phyloP scores from a whole-genome alignment of 2,113 vertebrate genomes.

The Candoia aspera region DNA sequence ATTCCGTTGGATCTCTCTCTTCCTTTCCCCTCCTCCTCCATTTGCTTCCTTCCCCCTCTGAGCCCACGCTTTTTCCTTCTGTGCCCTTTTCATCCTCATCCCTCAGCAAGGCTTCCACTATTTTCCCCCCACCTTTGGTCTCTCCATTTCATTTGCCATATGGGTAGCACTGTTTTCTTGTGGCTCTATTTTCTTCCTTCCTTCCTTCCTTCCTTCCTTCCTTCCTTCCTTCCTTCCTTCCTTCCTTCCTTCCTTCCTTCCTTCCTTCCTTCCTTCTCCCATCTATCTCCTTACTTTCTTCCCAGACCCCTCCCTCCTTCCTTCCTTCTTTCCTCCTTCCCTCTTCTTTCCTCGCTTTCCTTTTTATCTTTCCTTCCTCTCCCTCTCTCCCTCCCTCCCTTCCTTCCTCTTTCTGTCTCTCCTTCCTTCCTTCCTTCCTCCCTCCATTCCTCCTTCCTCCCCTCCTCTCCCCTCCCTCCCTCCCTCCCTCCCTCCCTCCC shows the following conservation, averaged over 20 bases:
- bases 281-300: too few relatives aligned
- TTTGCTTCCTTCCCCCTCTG: neutral
- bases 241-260: too few relatives aligned
- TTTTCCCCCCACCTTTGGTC: constrained; percentile 55
- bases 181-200: constrained; percentile 72
- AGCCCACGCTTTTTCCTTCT: constrained; percentile 37
- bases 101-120: constrained; percentile 74
- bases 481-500: too few relatives aligned
- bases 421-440: constrained; percentile 52
- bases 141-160: constrained; percentile 72
- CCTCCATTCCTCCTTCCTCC: neutral
- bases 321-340: constrained; percentile 48
- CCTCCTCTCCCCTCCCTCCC: neutral
- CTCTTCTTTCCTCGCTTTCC: too few relatives aligned
- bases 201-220: rapidly evolving
- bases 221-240: neutral
- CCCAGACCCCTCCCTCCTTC: neutral
- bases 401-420: constrained; percentile 49
- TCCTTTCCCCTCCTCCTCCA: constrained; percentile 43
- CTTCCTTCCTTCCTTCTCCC: constrained; percentile 47
- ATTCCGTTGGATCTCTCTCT: constrained; percentile 56
- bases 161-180: constrained; percentile 67
- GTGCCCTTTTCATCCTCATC: constrained; percentile 35
- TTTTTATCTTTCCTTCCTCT: constrained; percentile 60
- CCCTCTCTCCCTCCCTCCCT: constrained; percentile 37